Percentiles rank a stretch among this genome's conserved stretches.
Conservation (phyloP, 2,888 invertebrate genomes). For the Pegoplata infirma region DNA sequence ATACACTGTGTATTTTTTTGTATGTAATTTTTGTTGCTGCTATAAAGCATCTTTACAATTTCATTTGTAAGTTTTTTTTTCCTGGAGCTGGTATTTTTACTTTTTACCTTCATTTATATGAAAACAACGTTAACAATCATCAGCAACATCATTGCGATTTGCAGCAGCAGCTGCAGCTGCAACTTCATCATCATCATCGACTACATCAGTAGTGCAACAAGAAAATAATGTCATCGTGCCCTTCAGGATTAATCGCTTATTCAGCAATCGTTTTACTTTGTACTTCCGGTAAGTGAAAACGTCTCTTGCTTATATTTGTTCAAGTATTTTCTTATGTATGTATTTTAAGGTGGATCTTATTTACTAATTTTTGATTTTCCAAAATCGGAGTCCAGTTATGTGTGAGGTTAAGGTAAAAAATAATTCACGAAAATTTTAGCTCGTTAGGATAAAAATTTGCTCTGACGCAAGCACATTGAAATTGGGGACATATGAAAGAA, state of each 20-base stretch:
- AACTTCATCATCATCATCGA: constrained; percentile 9
- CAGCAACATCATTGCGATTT: constrained; percentile 2
- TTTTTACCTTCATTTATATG: background rate
- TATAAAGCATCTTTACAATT: constrained; percentile 20
- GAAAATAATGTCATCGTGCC: constrained; percentile 65
- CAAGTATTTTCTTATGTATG: background rate
- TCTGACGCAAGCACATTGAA: too few relatives aligned
- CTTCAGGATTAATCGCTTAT: constrained; percentile 77
- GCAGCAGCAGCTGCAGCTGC: constrained; percentile 9
- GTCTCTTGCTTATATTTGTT: constrained; percentile 3
- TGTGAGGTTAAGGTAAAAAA: too few relatives aligned
- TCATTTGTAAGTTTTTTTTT: constrained; percentile 15
- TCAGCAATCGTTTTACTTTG: constrained; percentile 78
- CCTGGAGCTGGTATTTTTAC: constrained; percentile 24
- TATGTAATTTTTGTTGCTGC: constrained; percentile 23
- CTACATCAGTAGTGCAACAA: constrained; percentile 12
- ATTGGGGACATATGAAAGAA: too few relatives aligned
- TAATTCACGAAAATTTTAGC: too few relatives aligned
- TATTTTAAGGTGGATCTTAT: background rate
- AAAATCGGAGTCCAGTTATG: too few relatives aligned
- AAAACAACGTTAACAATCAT: constrained; percentile 36
- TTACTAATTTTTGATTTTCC: too few relatives aligned
- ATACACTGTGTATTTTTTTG: constrained; percentile 11
- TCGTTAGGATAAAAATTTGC: too few relatives aligned
- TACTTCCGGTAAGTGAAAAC: constrained; percentile 77